phyloP scores from a whole-genome alignment of 2,797 vertebrate species.

The Pyrocephalus nanus region DNA sequence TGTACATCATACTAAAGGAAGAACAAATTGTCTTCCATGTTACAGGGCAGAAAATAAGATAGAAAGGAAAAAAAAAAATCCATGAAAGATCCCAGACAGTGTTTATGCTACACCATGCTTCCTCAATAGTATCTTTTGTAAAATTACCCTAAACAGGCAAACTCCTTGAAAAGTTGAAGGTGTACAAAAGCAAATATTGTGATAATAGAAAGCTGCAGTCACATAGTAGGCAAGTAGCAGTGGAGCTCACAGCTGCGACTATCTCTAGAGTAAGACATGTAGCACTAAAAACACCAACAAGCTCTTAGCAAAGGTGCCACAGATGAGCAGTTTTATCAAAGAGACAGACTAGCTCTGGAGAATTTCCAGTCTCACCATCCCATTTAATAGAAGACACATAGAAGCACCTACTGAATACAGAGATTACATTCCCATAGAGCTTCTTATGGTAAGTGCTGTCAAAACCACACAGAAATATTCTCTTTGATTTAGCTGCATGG shows the following conservation, averaged over 20 bases:
- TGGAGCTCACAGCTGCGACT: neutral
- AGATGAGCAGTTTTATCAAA: slow-evolving; percentile 20
- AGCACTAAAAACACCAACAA: neutral
- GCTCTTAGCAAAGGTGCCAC: slow-evolving; percentile 7
- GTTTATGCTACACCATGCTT: neutral
- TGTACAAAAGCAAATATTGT: neutral
- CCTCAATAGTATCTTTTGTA: neutral
- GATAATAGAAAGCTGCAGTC: neutral
- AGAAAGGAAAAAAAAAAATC: neutral
- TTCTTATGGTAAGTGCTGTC: neutral
- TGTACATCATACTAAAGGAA: neutral
- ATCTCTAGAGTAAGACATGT: neutral
- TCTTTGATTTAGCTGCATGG: neutral
- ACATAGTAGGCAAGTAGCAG: neutral
- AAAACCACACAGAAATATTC: neutral
- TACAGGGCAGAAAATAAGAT: neutral
- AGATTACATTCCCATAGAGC: neutral
- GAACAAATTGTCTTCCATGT: neutral
- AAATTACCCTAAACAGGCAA: neutral
- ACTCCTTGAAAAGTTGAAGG: neutral
- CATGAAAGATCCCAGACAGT: neutral
- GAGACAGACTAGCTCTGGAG: neutral
- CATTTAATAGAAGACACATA: neutral
- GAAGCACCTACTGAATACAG: neutral
- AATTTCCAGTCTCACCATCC: neutral